These are phyloP conservation scores for Rhyacichthys aspro DNA, from an alignment of 2,797 vertebrate species.

Conservation along the genomic window DNA sequence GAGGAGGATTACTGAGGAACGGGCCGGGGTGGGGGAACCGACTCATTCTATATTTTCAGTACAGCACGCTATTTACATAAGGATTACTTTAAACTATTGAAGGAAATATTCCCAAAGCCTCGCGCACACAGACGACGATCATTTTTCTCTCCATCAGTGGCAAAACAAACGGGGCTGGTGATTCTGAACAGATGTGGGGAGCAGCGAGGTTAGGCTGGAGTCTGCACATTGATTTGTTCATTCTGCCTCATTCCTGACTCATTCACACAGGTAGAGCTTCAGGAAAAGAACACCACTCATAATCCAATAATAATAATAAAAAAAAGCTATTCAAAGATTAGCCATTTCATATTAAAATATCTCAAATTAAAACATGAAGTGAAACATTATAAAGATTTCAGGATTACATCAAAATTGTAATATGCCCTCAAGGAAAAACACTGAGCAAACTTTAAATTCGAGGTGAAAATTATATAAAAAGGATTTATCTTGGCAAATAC, in stretches of 20 bases:
- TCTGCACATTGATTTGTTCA: slow-evolving; percentile 29
- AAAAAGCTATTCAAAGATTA: slow-evolving; percentile 7
- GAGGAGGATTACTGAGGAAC: slow-evolving; percentile 71
- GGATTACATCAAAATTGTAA: no score
- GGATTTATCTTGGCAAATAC: no score
- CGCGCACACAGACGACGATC: slow-evolving; percentile 67
- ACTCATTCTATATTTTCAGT: slow-evolving; percentile 77
- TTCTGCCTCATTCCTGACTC: not conserved
- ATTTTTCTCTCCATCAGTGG: slow-evolving; percentile 64
- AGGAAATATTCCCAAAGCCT: slow-evolving; percentile 74
- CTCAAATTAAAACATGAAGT: no score
- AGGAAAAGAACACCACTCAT: not conserved
- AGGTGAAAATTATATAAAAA: no score
- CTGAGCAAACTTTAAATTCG: no score
- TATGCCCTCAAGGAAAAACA: no score
- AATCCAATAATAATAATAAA: slow-evolving; percentile 3
- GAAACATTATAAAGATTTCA: no score
- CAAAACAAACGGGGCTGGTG: slow-evolving; percentile 54
- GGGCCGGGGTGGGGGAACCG: slow-evolving; percentile 38
- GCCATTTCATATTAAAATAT: no score
- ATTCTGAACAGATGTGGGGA: slow-evolving; percentile 53
- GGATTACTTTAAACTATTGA: slow-evolving; percentile 78
- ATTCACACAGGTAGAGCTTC: not conserved
- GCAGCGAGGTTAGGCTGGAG: slow-evolving; percentile 14
- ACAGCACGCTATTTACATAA: slow-evolving; percentile 78